Percentiles rank a stretch among this genome's conserved stretches.
These are phyloP conservation scores for Strigops habroptila DNA, from an alignment of 2,113 vertebrate species.

Conservation along the genomic window DNA sequence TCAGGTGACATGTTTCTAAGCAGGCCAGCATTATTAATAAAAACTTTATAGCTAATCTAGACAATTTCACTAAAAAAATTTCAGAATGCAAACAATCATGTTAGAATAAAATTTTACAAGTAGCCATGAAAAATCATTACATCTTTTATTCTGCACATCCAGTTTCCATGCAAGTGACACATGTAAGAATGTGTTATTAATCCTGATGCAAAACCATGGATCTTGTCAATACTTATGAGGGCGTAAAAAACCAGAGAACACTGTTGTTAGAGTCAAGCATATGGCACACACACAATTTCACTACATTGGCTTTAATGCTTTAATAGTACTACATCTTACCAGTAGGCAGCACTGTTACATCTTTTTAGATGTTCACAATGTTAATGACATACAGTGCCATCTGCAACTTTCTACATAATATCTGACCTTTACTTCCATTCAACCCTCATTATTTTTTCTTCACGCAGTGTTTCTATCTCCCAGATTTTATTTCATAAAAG, in stretches of 20 bases:
- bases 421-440: conserved; percentile 74
- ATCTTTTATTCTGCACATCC: not conserved
- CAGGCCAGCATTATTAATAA: not conserved
- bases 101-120: not conserved
- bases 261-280: not conserved
- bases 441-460: conserved; percentile 74
- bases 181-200: not conserved
- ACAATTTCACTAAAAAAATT: not conserved
- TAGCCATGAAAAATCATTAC: not conserved
- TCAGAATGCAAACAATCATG: not conserved
- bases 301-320: conserved; percentile 16
- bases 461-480: conserved; percentile 72
- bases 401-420: conserved; percentile 74
- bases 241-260: not conserved
- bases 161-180: not conserved
- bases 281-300: not conserved
- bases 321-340: conserved; percentile 71
- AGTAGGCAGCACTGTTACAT: conserved; percentile 77
- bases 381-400: conserved; percentile 69
- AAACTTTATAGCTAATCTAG: not conserved
- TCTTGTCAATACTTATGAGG: not conserved
- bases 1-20: not conserved
- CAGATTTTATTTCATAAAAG: conserved; percentile 62
- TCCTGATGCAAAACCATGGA: not conserved
- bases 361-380: conserved; percentile 65